Conservation (phyloP, 2,113 vertebrate species). For the Alaudala cheleensis region DNA sequence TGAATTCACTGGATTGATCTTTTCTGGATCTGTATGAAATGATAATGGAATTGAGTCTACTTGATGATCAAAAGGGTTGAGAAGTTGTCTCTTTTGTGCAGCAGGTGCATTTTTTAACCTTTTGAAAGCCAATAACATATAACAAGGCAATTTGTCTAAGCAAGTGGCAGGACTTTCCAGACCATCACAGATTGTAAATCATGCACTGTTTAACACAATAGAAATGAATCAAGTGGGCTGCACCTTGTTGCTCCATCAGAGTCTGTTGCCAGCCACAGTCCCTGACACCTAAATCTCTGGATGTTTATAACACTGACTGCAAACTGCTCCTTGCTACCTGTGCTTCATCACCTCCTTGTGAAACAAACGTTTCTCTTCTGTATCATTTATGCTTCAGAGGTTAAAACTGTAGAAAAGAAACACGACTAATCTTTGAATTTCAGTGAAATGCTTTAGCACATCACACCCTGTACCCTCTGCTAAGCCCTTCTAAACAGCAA, state of each 20-base stretch:
- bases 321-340: neutral
- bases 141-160: neutral
- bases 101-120: neutral
- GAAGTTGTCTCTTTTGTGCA: neutral
- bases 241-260: neutral
- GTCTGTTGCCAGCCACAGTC: neutral
- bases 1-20: neutral
- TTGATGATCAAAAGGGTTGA: neutral
- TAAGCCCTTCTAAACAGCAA: neutral
- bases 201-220: neutral
- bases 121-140: neutral
- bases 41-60: neutral
- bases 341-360: neutral
- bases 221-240: neutral
- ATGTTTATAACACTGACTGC: neutral
- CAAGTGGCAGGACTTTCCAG: neutral
- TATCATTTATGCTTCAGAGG: neutral
- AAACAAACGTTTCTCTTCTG: neutral
- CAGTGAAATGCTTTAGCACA: neutral
- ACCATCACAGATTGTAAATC: neutral
- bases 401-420: neutral
- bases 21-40: neutral
- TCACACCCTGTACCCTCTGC: neutral
- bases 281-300: neutral
- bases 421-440: neutral